These are phyloP conservation scores for Crocidura indochinensis DNA, from an alignment of 2,797 vertebrate genomes.

Conservation along the genomic window DNA sequence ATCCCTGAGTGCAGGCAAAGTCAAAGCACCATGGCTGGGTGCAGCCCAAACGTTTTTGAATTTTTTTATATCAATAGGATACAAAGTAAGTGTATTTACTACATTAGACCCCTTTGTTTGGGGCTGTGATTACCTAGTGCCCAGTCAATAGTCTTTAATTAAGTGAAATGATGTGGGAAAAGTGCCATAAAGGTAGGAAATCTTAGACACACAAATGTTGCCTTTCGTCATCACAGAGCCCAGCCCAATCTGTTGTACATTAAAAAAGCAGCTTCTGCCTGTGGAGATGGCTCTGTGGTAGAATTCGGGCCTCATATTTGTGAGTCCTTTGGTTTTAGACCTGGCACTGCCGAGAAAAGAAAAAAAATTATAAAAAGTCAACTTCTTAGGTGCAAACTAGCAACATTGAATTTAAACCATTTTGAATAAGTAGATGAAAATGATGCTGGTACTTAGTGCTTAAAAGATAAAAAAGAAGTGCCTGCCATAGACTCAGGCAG, in stretches of 20 bases:
- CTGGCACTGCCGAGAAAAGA: too few species aligned
- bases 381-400: slow-evolving; percentile 13
- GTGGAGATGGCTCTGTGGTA: too few species aligned
- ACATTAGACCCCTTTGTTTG: background rate
- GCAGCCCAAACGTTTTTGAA: slow-evolving; percentile 14
- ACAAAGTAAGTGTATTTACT: slow-evolving; percentile 66
- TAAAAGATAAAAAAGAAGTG: too few species aligned
- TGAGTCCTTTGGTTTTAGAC: too few species aligned
- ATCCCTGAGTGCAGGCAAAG: too few species aligned
- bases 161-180: slow-evolving; percentile 26
- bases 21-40: too few species aligned
- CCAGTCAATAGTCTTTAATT: slow-evolving; percentile 48
- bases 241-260: slow-evolving; percentile 14
- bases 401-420: background rate
- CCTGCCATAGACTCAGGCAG: too few species aligned
- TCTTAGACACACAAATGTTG: slow-evolving; percentile 7
- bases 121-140: background rate
- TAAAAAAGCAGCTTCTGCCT: too few species aligned
- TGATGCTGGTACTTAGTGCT: too few species aligned
- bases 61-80: slow-evolving; percentile 49
- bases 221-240: slow-evolving; percentile 39
- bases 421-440: slow-evolving; percentile 55
- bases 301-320: too few species aligned
- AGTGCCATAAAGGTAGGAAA: slow-evolving; percentile 20
- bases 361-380: background rate